Evolutionary conservation across 2,113 vertebrate species (phyloP).

Genomic region (Tachuris rubrigastra): DNA sequence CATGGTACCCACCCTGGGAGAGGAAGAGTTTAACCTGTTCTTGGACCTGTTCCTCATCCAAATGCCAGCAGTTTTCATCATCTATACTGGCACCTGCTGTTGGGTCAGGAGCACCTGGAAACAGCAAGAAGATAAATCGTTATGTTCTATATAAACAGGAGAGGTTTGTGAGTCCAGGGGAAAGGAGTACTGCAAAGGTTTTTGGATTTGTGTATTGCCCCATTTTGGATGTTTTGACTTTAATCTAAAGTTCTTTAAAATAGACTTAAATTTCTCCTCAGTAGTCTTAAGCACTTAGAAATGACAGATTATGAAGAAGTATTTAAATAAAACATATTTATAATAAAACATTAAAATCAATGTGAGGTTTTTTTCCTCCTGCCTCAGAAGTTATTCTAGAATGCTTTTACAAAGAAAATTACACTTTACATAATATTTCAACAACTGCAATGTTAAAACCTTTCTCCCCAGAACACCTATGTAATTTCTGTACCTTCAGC

Average conservation of each 20-base stretch:
- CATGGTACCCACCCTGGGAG: slow-evolving; percentile 94
- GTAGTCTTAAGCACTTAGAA: background rate
- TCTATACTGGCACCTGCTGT: slow-evolving; percentile 96
- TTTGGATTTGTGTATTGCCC: background rate
- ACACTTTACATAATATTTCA: background rate
- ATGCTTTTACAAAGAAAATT: background rate
- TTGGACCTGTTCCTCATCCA: slow-evolving; percentile 97
- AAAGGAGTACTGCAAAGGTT: background rate
- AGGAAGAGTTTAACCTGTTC: slow-evolving; percentile 98
- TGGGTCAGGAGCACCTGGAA: slow-evolving; percentile 92
- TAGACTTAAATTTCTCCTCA: background rate
- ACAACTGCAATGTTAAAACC: background rate
- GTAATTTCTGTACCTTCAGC: background rate
- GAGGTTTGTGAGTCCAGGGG: background rate
- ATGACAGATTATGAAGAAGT: background rate
- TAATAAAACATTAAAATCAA: background rate
- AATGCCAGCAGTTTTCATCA: slow-evolving; percentile 97
- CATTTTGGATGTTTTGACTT: background rate
- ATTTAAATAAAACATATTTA: background rate
- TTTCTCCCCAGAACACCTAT: background rate
- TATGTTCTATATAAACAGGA: background rate
- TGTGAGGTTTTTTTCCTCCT: background rate
- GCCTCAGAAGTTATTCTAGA: background rate
- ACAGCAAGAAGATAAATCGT: slow-evolving; percentile 44
- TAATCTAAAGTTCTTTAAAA: background rate